phyloP scores from a whole-genome alignment of 2,797 vertebrate species.

The Molossus molossus region DNA sequence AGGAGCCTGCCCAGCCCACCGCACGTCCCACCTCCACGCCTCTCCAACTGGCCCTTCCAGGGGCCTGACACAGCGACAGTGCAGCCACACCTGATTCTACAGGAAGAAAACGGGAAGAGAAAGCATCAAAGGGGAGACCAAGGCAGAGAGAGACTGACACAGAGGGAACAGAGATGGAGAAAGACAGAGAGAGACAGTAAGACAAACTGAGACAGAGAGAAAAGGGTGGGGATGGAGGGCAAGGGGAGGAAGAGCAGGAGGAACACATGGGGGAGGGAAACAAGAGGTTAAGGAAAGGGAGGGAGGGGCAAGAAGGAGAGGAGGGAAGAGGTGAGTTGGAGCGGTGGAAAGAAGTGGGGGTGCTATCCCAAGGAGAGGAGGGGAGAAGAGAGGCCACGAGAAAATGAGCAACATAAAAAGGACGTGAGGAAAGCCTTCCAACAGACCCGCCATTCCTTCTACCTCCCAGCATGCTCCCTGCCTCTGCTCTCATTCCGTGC shows the following conservation, averaged over 20 bases:
- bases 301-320: neutral
- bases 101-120: neutral
- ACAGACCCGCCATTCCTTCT: neutral
- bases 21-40: neutral
- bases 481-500: neutral
- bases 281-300: neutral
- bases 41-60: neutral
- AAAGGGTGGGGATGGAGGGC: fast-evolving
- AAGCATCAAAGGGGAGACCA: neutral
- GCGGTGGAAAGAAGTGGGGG: neutral
- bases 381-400: neutral
- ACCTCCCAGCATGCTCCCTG: neutral
- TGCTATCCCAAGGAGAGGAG: neutral
- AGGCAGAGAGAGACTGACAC: neutral
- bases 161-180: neutral
- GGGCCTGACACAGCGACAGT: neutral
- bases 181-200: neutral
- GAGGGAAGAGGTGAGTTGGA: neutral
- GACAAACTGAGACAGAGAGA: neutral
- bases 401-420: neutral
- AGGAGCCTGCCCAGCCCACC: neutral
- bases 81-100: neutral
- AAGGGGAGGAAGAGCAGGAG: neutral
- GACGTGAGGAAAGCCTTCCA: neutral
- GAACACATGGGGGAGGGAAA: neutral